phyloP scores from a whole-genome alignment of 2,797 vertebrate species.

The Botia almorhae region DNA sequence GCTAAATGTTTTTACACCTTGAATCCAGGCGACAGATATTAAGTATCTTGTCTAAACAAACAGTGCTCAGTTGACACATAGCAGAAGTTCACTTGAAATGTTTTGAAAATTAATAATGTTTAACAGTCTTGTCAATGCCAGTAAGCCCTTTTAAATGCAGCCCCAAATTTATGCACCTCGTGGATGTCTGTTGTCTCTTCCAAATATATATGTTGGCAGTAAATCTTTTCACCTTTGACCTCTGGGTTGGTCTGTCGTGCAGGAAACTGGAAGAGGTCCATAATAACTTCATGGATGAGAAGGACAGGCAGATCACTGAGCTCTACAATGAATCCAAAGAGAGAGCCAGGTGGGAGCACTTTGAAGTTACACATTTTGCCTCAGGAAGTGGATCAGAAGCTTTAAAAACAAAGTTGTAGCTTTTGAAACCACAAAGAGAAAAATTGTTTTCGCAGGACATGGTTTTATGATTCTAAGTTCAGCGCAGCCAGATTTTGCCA shows the following conservation, averaged over 20 bases:
- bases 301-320: slow-evolving; percentile 80
- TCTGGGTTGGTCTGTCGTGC: slow-evolving; percentile 45
- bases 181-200: slow-evolving; percentile 29
- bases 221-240: slow-evolving; percentile 27
- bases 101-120: slow-evolving; percentile 45
- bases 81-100: slow-evolving; percentile 43
- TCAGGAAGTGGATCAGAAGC: slow-evolving; percentile 16
- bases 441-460: neutral
- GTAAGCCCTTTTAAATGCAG: slow-evolving; percentile 29
- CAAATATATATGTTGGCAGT: slow-evolving; percentile 42
- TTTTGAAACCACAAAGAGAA: slow-evolving; percentile 4
- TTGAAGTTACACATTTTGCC: slow-evolving; percentile 7
- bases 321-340: slow-evolving; percentile 87
- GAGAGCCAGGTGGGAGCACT: slow-evolving; percentile 78
- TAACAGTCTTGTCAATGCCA: slow-evolving; percentile 11
- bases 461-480: neutral
- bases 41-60: slow-evolving; percentile 52
- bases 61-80: slow-evolving; percentile 12
- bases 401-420: slow-evolving; percentile 10
- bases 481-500: neutral
- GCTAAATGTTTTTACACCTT: slow-evolving; percentile 63
- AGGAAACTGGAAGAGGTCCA: slow-evolving; percentile 86
- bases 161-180: slow-evolving; percentile 17
- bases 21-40: slow-evolving; percentile 40
- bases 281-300: slow-evolving; percentile 85